A percentile compares a stretch with the other conserved stretches of the same genome.
phyloP scores from a whole-genome alignment of 2,797 vertebrate genomes.

The Urophycis tenuis region DNA sequence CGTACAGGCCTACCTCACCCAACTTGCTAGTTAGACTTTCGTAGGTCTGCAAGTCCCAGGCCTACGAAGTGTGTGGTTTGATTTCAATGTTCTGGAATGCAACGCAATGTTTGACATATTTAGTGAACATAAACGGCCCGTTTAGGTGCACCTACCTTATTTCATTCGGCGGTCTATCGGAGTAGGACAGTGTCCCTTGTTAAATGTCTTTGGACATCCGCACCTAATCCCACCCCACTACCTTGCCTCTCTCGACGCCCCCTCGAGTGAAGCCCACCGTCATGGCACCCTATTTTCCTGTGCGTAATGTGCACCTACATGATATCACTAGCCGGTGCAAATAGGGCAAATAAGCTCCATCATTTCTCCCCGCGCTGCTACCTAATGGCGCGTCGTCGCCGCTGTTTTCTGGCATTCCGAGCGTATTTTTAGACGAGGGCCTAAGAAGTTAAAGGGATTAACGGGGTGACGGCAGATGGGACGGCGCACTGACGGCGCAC shows the following conservation, averaged over 20 bases:
- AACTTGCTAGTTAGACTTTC: too few species aligned
- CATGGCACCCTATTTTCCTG: conserved; percentile 25
- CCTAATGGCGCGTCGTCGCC: conserved; percentile 35
- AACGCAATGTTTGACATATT: background rate
- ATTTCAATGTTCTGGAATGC: background rate
- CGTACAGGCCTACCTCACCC: background rate
- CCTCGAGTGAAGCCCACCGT: conserved; percentile 11
- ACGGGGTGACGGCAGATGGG: conserved; percentile 57
- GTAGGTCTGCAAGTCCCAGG: background rate
- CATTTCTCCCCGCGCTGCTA: conserved; percentile 32
- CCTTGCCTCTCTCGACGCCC: conserved; percentile 11
- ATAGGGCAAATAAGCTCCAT: conserved; percentile 47
- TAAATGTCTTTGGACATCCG: conserved; percentile 53
- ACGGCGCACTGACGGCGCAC: too few species aligned
- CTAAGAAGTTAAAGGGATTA: conserved; percentile 77
- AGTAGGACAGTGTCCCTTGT: conserved; percentile 32
- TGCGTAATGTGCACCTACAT: conserved; percentile 13
- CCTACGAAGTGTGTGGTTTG: background rate
- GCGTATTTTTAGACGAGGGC: conserved; percentile 66
- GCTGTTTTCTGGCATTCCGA: conserved; percentile 58
- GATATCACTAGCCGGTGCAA: conserved; percentile 21
- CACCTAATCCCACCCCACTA: conserved; percentile 58
- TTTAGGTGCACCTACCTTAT: conserved; percentile 57
- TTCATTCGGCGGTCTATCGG: conserved; percentile 48
- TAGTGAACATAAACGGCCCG: background rate